A percentile compares a stretch with the other conserved stretches of the same genome.
Conservation (phyloP, 2,888 invertebrate species). For the Caenorhabditis afra region DNA sequence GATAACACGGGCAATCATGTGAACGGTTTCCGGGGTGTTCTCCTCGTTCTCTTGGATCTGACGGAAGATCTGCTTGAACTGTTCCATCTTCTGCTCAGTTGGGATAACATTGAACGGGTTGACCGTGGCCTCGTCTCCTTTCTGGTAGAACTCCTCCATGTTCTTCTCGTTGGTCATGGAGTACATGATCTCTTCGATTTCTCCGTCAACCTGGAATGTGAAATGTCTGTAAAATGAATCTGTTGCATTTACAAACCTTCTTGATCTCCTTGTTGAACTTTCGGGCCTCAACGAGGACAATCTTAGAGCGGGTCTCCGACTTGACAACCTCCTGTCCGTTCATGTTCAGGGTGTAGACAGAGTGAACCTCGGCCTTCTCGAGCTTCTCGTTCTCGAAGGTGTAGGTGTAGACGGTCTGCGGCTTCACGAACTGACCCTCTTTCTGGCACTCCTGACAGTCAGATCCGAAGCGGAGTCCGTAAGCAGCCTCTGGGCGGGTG, state of each 20-base stretch:
- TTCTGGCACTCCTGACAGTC: constrained; percentile 62
- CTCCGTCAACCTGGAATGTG: constrained; percentile 43
- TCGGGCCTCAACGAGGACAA: constrained; percentile 51
- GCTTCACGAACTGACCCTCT: constrained; percentile 45
- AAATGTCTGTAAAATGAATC: neutral
- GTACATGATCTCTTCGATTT: constrained; percentile 70
- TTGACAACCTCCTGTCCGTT: constrained; percentile 59
- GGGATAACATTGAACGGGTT: constrained; percentile 46
- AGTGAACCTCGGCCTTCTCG: constrained; percentile 54
- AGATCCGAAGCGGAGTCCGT: constrained; percentile 62
- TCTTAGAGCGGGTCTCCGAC: constrained; percentile 51
- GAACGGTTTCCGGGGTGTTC: constrained; percentile 61
- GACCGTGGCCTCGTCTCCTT: constrained; percentile 65
- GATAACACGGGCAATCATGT: constrained; percentile 70
- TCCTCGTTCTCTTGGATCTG: constrained; percentile 45
- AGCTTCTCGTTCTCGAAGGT: constrained; percentile 55
- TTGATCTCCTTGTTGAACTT: constrained; percentile 54
- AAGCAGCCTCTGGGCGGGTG: constrained; percentile 73
- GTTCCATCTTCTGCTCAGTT: constrained; percentile 60
- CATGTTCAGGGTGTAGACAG: constrained; percentile 57
- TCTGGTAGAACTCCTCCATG: constrained; percentile 73
- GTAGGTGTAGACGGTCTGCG: constrained; percentile 64
- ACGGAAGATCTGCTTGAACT: constrained; percentile 50
- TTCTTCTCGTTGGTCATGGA: constrained; percentile 63
- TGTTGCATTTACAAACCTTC: constrained; percentile 4